Conservation (phyloP, 2,888 invertebrate genomes). For the Tetrapedia diversipes region DNA sequence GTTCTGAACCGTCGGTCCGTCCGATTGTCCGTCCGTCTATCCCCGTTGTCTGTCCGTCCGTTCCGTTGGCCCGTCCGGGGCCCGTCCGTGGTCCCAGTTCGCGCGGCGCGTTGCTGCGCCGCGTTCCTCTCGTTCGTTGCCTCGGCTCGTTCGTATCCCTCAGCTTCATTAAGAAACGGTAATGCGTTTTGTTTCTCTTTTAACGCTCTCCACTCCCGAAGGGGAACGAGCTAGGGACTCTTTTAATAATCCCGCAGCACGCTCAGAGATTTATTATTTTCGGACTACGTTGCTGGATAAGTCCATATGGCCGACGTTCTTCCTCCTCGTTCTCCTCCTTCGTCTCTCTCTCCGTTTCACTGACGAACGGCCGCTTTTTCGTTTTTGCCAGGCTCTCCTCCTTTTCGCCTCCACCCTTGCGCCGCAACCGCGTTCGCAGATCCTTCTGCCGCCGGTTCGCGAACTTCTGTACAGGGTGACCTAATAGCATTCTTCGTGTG, state of each 20-base stretch:
- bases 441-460: slow-evolving; percentile 35
- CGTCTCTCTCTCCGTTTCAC: slow-evolving; percentile 57
- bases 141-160: slow-evolving; percentile 76
- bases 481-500: too few species aligned
- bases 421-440: slow-evolving; percentile 34
- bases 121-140: slow-evolving; percentile 69
- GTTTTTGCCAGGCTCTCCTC: slow-evolving; percentile 29
- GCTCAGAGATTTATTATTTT: slow-evolving; percentile 83
- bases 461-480: slow-evolving; percentile 68
- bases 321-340: slow-evolving; percentile 48
- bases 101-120: slow-evolving; percentile 64
- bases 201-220: slow-evolving; percentile 71
- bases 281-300: slow-evolving; percentile 79
- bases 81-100: slow-evolving; percentile 59
- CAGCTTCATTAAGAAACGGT: slow-evolving; percentile 83
- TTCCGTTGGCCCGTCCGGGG: slow-evolving; percentile 39
- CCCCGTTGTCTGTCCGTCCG: slow-evolving; percentile 56
- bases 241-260: slow-evolving; percentile 81
- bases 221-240: slow-evolving; percentile 77
- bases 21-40: slow-evolving; percentile 43
- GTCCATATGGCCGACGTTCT: slow-evolving; percentile 76
- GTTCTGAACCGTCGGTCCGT: slow-evolving; percentile 77
- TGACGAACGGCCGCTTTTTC: slow-evolving; percentile 32
- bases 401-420: slow-evolving; percentile 27
- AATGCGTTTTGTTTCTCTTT: slow-evolving; percentile 82